Evolutionary conservation across 2,888 invertebrate species (phyloP).

Genomic region (Zygaena filipendulae): DNA sequence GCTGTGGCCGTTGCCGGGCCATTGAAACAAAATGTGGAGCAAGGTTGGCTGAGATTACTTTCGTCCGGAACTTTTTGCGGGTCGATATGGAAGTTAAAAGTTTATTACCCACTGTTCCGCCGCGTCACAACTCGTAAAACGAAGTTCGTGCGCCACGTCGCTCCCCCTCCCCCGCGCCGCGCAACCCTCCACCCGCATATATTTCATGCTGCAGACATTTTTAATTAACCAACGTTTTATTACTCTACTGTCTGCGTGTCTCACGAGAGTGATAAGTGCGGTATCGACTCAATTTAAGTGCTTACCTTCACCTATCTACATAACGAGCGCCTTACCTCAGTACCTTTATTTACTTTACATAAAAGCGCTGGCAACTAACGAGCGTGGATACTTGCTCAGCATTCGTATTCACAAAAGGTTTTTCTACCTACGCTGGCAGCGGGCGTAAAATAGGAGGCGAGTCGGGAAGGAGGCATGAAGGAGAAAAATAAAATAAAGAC

Average conservation of each 20-base stretch:
- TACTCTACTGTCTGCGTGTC: conserved; percentile 6
- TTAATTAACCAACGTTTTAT: conserved; percentile 20
- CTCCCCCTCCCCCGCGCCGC: conserved; percentile 18
- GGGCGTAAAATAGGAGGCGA: conserved; percentile 66
- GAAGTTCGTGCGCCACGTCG: conserved; percentile 29
- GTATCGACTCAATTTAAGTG: too few species aligned
- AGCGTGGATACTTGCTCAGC: conserved; percentile 61
- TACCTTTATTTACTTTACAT: conserved; percentile 63
- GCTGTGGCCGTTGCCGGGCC: conserved; percentile 40
- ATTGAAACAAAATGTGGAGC: conserved; percentile 64
- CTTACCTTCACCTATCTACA: too few species aligned
- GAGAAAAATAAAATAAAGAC: conserved; percentile 68
- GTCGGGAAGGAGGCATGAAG: conserved; percentile 62
- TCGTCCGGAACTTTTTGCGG: conserved; percentile 57
- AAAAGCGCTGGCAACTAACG: conserved; percentile 59
- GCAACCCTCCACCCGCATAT: conserved; percentile 16
- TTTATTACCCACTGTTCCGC: conserved; percentile 43
- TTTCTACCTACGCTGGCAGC: conserved; percentile 57
- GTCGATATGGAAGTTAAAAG: conserved; percentile 61
- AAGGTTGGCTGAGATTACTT: conserved; percentile 64
- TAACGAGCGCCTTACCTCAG: conserved; percentile 24
- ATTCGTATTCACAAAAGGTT: conserved; percentile 67
- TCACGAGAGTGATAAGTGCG: conserved; percentile 2
- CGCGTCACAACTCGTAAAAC: conserved; percentile 39
- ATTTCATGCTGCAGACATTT: conserved; percentile 17